Evolutionary conservation across 2,113 vertebrate genomes (phyloP).

Genomic region (Ophiodon elongatus): DNA sequence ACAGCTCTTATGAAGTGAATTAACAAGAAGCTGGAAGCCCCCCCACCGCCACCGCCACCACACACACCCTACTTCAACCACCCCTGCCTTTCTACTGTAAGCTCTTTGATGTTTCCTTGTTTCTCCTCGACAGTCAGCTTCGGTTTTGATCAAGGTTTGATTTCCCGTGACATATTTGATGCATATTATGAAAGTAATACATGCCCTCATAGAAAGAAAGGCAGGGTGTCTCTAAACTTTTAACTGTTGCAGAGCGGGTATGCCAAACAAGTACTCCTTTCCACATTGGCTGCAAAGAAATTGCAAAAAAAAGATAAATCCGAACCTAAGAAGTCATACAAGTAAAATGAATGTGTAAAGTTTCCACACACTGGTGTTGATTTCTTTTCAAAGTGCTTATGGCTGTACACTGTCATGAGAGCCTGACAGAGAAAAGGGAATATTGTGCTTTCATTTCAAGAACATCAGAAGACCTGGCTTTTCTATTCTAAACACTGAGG

Average conservation of each 20-base stretch:
- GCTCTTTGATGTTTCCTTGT: conserved; percentile 81
- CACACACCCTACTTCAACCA: conserved; percentile 47
- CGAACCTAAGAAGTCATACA: conserved; percentile 55
- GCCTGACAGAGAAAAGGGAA: conserved; percentile 73
- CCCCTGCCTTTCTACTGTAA: conserved; percentile 61
- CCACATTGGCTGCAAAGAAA: conserved; percentile 4
- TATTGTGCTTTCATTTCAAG: conserved; percentile 55
- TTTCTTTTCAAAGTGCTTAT: conserved; percentile 74
- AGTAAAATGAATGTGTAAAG: conserved; percentile 71
- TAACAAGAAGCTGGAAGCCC: conserved; percentile 63
- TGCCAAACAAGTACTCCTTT: conserved; percentile 45
- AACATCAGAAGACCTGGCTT: conserved; percentile 48
- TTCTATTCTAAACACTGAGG: conserved; percentile 37
- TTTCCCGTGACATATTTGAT: conserved; percentile 80
- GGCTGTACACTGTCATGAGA: conserved; percentile 56
- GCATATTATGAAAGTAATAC: conserved; percentile 80
- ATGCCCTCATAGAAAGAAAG: conserved; percentile 69
- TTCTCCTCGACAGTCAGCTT: conserved; percentile 77
- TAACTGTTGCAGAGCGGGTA: conserved; percentile 42
- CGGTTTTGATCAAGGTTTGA: conserved; percentile 83
- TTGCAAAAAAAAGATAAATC: conserved; percentile 28
- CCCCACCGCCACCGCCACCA: neutral
- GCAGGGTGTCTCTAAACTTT: conserved; percentile 65
- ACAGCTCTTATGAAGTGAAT: conserved; percentile 75
- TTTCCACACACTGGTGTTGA: conserved; percentile 70